Conservation (phyloP, 2,113 vertebrate genomes). For the Centrocercus urophasianus region DNA sequence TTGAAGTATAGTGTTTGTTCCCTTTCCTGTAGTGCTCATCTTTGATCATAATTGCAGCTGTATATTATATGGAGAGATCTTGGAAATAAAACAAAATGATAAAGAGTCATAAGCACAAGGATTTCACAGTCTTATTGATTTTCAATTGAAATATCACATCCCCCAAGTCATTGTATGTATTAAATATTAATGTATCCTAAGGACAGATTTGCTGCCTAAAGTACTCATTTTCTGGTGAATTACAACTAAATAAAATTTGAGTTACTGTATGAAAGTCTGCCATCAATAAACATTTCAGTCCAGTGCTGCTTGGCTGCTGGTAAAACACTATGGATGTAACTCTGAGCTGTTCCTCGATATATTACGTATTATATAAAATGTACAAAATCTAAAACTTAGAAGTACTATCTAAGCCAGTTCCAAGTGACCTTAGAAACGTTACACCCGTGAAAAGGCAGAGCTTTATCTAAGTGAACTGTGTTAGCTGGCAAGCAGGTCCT, state of each 20-base stretch:
- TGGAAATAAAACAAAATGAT: conserved; percentile 40
- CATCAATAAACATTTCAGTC: conserved; percentile 26
- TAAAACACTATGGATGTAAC: not conserved
- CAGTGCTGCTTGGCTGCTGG: not conserved
- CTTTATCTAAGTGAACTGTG: not conserved
- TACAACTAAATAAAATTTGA: conserved; percentile 31
- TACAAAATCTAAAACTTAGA: not conserved
- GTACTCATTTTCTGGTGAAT: conserved; percentile 34
- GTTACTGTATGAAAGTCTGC: conserved; percentile 3
- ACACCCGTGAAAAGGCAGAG: not conserved
- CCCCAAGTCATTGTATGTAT: conserved; percentile 8
- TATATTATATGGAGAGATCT: not conserved
- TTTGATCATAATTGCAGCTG: conserved; percentile 28
- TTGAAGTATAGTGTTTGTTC: not conserved
- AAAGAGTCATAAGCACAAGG: not conserved
- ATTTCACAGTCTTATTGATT: conserved; percentile 41
- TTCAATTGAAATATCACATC: conserved; percentile 38
- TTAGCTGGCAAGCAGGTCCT: not conserved
- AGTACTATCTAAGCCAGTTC: not conserved
- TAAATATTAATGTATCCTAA: conserved; percentile 35
- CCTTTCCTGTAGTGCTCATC: not conserved
- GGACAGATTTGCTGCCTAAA: conserved; percentile 36
- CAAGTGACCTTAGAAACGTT: not conserved
- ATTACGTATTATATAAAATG: not conserved
- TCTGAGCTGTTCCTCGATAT: not conserved